Evolutionary conservation across 2,888 invertebrate genomes (phyloP), one percentile per base, ranked within the genome.

Genomic region (Salticus scenicus): DNA sequence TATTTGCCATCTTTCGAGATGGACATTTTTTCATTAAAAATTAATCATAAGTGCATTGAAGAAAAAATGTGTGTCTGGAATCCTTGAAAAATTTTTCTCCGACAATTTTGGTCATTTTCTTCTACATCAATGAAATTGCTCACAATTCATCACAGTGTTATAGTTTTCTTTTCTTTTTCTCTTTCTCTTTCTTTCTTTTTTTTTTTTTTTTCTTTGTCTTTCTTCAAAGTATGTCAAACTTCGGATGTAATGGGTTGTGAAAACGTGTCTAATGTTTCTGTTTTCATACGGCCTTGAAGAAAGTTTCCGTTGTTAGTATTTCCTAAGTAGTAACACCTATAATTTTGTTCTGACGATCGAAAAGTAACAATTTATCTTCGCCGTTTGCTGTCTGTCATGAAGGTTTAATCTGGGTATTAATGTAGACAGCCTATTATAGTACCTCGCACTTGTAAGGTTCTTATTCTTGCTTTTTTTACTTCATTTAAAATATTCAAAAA

Each of bases 11-110:
- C 28, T 42, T 37, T 14, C n/a, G 33, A 41, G 41, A 41, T 20
- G n/a, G 47, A 31, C 72, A 70, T 74, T 70, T 75, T 75, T 74
- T 70, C 74, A 41, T 81, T 57, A 81, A 81, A 64, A 74, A 81
- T 81, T 81, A 81, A 81, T 81, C 81, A 27, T 41, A 63, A 63
- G 41, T 24, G 70, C 70, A 81, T 75, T 70, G 70, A 69, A 63
- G 70, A 57, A 75, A 75, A 81, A 37, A n/a, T n/a, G n/a, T n/a
- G n/a, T 24, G n/a, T 24, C 24, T 24, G 1, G 24, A 57, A 57
- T 57, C 24, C 57, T 24, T 57, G 57, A 57, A 57, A 57, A 57
- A 80, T 72, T 73, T 69, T 63, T 24, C 47, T 33, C 47, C n/a
- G 72, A 67, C 47, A 66, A 73, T 80, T 30, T 33, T 69, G 31